Conservation (phyloP, 2,797 vertebrate genomes). For the Schizopygopsis malacanthus region DNA sequence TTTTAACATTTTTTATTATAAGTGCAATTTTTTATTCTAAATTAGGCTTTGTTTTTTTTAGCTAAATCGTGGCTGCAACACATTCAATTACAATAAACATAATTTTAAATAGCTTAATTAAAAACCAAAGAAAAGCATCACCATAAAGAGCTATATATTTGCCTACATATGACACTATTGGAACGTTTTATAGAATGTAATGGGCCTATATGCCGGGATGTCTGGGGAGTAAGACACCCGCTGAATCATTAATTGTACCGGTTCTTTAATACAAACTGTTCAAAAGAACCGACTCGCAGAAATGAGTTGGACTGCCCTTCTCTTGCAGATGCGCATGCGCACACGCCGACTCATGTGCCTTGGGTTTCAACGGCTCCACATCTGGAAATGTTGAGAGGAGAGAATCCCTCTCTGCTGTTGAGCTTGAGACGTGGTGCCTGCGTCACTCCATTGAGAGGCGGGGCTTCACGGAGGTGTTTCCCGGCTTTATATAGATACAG, state of each 20-base stretch:
- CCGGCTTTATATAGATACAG: conserved; percentile 91
- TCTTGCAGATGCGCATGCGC: neutral
- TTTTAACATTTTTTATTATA: neutral
- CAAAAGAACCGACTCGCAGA: conserved; percentile 2
- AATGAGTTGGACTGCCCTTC: neutral
- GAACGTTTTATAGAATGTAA: too few relatives aligned
- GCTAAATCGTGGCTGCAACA: neutral
- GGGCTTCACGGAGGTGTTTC: conserved; percentile 86
- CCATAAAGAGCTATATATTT: neutral
- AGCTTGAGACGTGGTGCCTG: conserved; percentile 68
- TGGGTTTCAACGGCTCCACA: conserved; percentile 31
- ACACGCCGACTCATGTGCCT: neutral
- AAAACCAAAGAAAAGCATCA: too few relatives aligned
- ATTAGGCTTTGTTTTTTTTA: neutral
- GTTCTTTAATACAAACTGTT: neutral
- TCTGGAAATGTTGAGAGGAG: conserved; percentile 64
- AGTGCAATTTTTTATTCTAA: neutral
- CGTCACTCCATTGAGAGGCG: conserved; percentile 80
- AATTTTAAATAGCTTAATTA: too few relatives aligned
- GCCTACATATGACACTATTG: too few relatives aligned
- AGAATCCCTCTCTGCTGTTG: conserved; percentile 65
- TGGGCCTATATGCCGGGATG: too few relatives aligned
- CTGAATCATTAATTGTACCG: neutral
- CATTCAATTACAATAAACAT: neutral
- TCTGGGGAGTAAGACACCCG: too few relatives aligned